Conservation (phyloP, 2,888 invertebrate species). For the Lepidochrysops patricia region DNA sequence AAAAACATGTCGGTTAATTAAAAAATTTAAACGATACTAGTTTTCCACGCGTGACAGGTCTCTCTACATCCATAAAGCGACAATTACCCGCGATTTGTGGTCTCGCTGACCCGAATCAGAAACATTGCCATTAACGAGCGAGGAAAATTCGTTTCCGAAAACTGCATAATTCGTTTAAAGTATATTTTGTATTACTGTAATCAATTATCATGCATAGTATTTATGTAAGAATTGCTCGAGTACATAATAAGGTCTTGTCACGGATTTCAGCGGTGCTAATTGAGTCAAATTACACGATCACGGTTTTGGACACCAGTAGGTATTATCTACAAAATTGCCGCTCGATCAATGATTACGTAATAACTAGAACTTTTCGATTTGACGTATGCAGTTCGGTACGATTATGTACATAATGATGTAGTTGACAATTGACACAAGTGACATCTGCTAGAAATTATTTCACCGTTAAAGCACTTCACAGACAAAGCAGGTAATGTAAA, state of each 20-base stretch:
- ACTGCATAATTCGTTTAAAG: background rate
- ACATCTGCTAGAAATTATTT: too few relatives aligned
- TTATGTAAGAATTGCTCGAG: background rate
- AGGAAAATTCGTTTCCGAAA: background rate
- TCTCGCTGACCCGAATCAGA: background rate
- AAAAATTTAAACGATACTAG: too few relatives aligned
- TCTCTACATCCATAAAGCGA: background rate
- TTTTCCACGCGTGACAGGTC: background rate
- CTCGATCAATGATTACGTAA: too few relatives aligned
- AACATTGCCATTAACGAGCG: background rate
- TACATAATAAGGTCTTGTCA: constrained; percentile 17
- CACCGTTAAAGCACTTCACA: too few relatives aligned
- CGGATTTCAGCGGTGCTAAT: constrained; percentile 10
- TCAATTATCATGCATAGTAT: background rate
- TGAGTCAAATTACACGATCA: constrained; percentile 10
- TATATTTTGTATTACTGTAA: background rate
- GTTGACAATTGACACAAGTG: too few relatives aligned
- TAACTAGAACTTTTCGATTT: too few relatives aligned
- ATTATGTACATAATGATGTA: too few relatives aligned
- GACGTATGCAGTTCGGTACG: too few relatives aligned
- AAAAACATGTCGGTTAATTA: background rate
- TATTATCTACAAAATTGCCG: too few relatives aligned
- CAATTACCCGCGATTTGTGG: background rate
- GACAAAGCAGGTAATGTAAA: too few relatives aligned
- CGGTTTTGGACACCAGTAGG: background rate